Evolutionary conservation across 2,888 invertebrate genomes (phyloP), one percentile per base, ranked within the genome.

Genomic region (Phorcus lineatus): DNA sequence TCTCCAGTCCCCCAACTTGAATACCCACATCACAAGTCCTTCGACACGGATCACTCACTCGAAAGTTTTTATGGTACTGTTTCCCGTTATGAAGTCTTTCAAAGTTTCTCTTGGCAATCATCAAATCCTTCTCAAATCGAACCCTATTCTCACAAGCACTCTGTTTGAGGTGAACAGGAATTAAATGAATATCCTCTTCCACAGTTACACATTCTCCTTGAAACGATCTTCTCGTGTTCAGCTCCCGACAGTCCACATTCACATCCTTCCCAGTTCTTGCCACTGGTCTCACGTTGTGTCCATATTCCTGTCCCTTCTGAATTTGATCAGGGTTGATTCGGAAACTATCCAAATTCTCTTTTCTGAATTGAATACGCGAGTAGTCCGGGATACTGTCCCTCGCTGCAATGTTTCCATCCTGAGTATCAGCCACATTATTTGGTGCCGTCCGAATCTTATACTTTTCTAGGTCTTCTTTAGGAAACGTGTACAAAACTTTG

Each of bases 391-490:
- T 28, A 62, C 62, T 62, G 16, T 62, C 62, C 11, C 24, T 28
- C 24, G 11, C 2, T 11, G 57, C 62, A 28, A 24, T 52, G 16
- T 4, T n/a, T 19, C 24, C 52, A 47, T 40, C 36, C 22, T 74
- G 19, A 36, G 70, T 36, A 74, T 40, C 47, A 74, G 24, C 36
- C 9, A 47, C 74, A 74, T 74, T 74, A 52, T 40, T 74, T 11
- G 40, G 47, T 22, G 74, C 40, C 11, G 40, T 40, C 52, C 52
- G 74, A 74, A 74, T 74, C 57, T 78, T 74, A 66, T 74, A 80
- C 22, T 78, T 80, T 28, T 77, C 54, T 31, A 54, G 52, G 55
- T 31, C 31, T 28, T 55, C 54, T 54, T 52, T 54, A 24, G 76
- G 54, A 28, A 77, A 55, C 6, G 19, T 55, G 40, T 77, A 55